Conservation (phyloP, 2,113 vertebrate species). For the Daphoenositta chrysoptera region DNA sequence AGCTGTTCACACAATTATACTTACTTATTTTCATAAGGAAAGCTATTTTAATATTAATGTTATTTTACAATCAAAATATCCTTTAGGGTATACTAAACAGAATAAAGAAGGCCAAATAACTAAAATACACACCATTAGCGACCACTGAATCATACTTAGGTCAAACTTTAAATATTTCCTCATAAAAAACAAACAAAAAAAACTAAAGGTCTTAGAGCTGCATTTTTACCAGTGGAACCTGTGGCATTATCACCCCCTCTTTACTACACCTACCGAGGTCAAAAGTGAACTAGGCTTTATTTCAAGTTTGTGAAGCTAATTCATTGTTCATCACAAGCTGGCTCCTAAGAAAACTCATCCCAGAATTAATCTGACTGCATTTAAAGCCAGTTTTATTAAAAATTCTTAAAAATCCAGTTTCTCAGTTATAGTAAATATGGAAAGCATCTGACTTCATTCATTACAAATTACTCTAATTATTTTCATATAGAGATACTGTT, state of each 20-base stretch:
- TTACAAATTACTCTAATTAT: not conserved
- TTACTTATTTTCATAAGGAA: not conserved
- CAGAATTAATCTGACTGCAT: not conserved
- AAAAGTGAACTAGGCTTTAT: not conserved
- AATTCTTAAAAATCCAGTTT: not conserved
- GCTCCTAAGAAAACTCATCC: not conserved
- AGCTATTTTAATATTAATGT: not conserved
- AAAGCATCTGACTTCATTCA: not conserved
- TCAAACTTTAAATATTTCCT: not conserved
- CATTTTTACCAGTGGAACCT: not conserved
- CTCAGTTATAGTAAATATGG: not conserved
- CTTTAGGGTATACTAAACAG: not conserved
- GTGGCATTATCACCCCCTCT: not conserved
- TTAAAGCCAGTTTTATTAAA: not conserved
- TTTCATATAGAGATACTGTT: not conserved
- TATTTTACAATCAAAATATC: not conserved
- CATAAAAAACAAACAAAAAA: not conserved
- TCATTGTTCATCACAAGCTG: not conserved
- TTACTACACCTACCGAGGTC: not conserved
- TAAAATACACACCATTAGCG: fast-evolving
- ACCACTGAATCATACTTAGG: not conserved
- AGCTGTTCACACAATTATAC: not conserved
- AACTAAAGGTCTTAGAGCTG: not conserved
- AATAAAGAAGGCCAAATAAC: not conserved
- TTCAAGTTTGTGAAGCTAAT: not conserved